Percentiles rank a stretch among this genome's conserved stretches.
Conservation (phyloP, 2,113 vertebrate genomes). For the Heliornis fulica region DNA sequence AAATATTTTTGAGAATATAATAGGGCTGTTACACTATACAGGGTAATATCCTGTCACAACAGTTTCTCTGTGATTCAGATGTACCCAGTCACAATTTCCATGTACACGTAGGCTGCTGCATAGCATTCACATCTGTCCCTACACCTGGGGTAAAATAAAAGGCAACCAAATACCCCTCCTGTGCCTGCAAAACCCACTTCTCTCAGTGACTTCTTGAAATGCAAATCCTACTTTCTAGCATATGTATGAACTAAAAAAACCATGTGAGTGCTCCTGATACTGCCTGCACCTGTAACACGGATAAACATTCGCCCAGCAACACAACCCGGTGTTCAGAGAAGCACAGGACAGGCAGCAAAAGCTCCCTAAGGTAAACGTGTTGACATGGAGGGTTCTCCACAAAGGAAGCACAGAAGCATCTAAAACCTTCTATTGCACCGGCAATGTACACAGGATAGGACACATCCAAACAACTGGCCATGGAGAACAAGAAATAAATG, state of each 20-base stretch:
- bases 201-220: neutral
- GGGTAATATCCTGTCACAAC: neutral
- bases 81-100: neutral
- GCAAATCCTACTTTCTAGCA: neutral
- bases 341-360: neutral
- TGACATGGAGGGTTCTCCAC: neutral
- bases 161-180: neutral
- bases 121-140: neutral
- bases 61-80: neutral
- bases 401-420: neutral
- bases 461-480: neutral
- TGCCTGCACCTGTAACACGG: neutral
- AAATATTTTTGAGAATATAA: neutral
- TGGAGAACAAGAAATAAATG: neutral
- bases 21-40: neutral
- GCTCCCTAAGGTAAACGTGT: rapidly evolving
- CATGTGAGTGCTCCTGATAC: neutral
- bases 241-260: neutral
- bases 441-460: neutral
- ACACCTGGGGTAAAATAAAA: neutral
- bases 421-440: neutral
- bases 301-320: neutral
- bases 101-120: neutral
- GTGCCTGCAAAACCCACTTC: neutral
- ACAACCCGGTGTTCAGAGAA: neutral